Percentiles rank a stretch among this genome's conserved stretches.
phyloP scores from a whole-genome alignment of 1,140 invertebrate species.

The Agrypnia vestita region DNA sequence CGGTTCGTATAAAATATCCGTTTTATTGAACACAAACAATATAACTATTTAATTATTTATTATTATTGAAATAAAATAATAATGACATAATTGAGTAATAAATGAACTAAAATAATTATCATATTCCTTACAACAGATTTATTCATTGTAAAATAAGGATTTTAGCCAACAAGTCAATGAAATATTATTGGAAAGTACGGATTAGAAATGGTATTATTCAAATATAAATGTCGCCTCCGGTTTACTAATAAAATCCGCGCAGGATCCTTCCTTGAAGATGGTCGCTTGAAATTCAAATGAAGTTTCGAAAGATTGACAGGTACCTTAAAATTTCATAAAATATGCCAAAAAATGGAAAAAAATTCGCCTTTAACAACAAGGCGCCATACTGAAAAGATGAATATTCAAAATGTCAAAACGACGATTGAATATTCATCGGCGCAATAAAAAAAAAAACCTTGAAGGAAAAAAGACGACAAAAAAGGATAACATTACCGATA shows the following conservation, averaged over 20 bases:
- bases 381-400: constrained; percentile 51
- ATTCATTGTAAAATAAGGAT: too few species aligned
- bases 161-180: too few species aligned
- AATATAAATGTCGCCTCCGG: constrained; percentile 12
- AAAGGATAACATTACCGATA: constrained; percentile 32
- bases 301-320: constrained; percentile 43
- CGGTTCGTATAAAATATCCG: too few species aligned
- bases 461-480: constrained; percentile 44
- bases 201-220: background rate
- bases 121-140: too few species aligned
- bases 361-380: constrained; percentile 53
- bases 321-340: constrained; percentile 47
- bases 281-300: constrained; percentile 47
- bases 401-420: constrained; percentile 58
- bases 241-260: constrained; percentile 34
- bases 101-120: too few species aligned
- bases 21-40: too few species aligned
- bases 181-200: too few species aligned
- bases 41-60: too few species aligned
- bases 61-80: too few species aligned
- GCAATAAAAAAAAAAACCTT: constrained; percentile 55
- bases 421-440: constrained; percentile 59
- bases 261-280: constrained; percentile 40
- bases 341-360: constrained; percentile 50
- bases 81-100: too few species aligned